A percentile compares a stretch with the other conserved stretches of the same genome.
Conservation (phyloP, 2,888 invertebrate species). For the Pocota personata region DNA sequence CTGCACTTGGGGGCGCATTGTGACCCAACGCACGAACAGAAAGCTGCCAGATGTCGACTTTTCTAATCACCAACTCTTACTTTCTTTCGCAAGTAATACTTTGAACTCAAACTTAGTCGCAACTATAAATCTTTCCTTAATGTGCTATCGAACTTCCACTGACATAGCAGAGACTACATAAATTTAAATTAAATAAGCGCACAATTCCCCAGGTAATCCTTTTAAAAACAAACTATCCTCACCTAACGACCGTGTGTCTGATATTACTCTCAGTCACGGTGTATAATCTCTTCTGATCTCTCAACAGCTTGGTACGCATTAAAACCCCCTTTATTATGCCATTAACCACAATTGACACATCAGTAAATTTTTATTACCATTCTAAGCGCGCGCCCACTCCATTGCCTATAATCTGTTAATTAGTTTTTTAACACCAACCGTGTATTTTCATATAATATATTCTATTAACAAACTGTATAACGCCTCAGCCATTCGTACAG, state of each 20-base stretch:
- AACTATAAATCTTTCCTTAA: too few species aligned
- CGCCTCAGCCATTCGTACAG: too few species aligned
- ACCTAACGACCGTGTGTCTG: not conserved
- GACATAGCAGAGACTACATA: too few species aligned
- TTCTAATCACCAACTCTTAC: too few species aligned
- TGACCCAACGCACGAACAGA: too few species aligned
- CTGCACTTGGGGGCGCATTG: too few species aligned
- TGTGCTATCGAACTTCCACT: too few species aligned
- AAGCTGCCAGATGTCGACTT: too few species aligned
- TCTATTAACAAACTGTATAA: not conserved
- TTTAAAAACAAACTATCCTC: not conserved
- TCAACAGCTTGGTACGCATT: conserved; percentile 7
- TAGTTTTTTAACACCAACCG: conserved; percentile 12
- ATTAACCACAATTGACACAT: conserved; percentile 46
- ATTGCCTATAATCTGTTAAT: conserved; percentile 22
- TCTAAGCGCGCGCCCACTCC: conserved; percentile 29
- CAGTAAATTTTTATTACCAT: conserved; percentile 31
- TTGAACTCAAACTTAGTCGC: too few species aligned
- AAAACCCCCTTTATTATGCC: conserved; percentile 40
- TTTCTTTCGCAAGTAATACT: too few species aligned
- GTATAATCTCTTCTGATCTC: conserved; percentile 7
- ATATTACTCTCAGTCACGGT: not conserved
- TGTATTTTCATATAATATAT: conserved; percentile 1
- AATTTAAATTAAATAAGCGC: too few species aligned
- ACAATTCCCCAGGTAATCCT: not conserved